phyloP scores from a whole-genome alignment of 2,888 invertebrate genomes.

The Rhingia rostrata region DNA sequence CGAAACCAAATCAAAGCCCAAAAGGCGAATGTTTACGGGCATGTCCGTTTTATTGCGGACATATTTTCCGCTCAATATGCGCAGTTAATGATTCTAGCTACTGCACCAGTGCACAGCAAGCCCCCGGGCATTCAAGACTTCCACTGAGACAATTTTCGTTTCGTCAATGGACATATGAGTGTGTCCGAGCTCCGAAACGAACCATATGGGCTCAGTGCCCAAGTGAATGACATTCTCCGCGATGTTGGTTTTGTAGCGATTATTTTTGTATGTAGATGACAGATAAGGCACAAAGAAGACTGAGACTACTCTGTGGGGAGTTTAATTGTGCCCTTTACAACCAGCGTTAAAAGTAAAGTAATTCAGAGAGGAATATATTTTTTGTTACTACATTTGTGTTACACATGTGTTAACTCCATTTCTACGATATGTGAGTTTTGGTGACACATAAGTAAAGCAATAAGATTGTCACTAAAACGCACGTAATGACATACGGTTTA shows the following conservation, averaged over 20 bases:
- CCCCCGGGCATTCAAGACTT: constrained; percentile 17
- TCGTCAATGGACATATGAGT: constrained; percentile 39
- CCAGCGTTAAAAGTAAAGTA: too few relatives aligned
- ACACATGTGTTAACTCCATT: too few relatives aligned
- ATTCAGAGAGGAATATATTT: too few relatives aligned
- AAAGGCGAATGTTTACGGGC: constrained; percentile 20
- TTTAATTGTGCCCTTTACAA: background rate
- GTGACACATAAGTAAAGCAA: too few relatives aligned
- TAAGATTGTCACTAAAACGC: too few relatives aligned
- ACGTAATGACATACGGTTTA: too few relatives aligned
- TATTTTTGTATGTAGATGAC: background rate
- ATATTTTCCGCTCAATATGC: constrained; percentile 70
- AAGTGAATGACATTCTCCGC: constrained; percentile 9
- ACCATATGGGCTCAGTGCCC: constrained; percentile 29
- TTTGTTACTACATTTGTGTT: too few relatives aligned
- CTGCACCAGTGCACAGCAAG: constrained; percentile 50
- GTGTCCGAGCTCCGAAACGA: constrained; percentile 28
- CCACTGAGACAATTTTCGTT: constrained; percentile 11
- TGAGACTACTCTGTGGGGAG: background rate
- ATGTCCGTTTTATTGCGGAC: constrained; percentile 42
- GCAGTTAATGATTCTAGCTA: constrained; percentile 62
- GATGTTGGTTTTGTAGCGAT: background rate
- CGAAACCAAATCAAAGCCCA: background rate
- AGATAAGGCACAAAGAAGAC: background rate
- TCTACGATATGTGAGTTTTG: too few relatives aligned